These are phyloP conservation scores for Folsomia manolachei DNA, from an alignment of 2,888 invertebrate genomes.

Conservation along the genomic window DNA sequence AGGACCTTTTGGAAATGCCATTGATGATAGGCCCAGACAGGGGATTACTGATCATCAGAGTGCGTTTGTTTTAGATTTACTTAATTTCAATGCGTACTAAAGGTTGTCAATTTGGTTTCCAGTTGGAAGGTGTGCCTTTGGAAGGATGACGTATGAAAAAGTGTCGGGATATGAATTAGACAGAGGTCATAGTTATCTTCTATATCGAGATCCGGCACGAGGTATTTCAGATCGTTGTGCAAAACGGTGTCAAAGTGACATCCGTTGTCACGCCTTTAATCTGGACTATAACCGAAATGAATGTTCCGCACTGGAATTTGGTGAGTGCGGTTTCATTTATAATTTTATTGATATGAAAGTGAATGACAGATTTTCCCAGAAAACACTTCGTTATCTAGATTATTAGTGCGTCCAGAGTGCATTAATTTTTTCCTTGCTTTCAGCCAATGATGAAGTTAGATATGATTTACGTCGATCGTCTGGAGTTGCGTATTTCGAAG, in stretches of 20 bases:
- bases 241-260: conserved; percentile 53
- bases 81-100: too few relatives aligned
- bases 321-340: too few relatives aligned
- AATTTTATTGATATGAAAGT: too few relatives aligned
- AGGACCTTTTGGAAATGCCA: conserved; percentile 45
- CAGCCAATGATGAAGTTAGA: conserved; percentile 52
- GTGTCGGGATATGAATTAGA: conserved; percentile 54
- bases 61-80: conserved; percentile 19
- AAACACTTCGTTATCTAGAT: too few relatives aligned
- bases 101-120: conserved; percentile 9
- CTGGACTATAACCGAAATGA: conserved; percentile 55
- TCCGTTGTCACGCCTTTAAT: conserved; percentile 55
- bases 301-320: conserved; percentile 53
- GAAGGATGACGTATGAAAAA: conserved; percentile 54
- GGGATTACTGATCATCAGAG: conserved; percentile 50
- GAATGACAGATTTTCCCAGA: too few relatives aligned
- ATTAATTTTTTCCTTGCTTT: too few relatives aligned
- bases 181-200: conserved; percentile 51
- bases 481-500: conserved; percentile 54
- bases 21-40: conserved; percentile 46
- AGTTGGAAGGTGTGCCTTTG: conserved; percentile 52
- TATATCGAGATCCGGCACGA: conserved; percentile 52
- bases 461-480: conserved; percentile 52
- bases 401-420: too few relatives aligned
- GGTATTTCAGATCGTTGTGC: conserved; percentile 55